phyloP scores from a whole-genome alignment of 2,797 vertebrate species.

The Notoglanidium macrostoma region DNA sequence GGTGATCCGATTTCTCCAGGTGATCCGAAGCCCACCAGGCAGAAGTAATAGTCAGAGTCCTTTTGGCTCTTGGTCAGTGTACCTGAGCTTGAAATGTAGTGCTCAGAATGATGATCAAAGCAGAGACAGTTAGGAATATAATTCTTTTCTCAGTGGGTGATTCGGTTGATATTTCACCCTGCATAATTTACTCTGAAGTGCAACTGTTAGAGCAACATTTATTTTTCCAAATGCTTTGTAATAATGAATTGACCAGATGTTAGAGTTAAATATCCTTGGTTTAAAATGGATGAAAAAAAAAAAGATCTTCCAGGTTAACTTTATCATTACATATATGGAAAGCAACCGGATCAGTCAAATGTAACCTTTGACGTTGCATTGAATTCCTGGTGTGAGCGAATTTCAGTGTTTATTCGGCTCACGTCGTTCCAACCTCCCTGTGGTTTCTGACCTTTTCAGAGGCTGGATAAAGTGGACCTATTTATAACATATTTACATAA shows the following conservation, averaged over 20 bases:
- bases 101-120: slow-evolving; percentile 3
- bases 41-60: neutral
- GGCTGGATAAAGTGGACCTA: neutral
- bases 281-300: slow-evolving; percentile 9
- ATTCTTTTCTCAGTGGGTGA: slow-evolving; percentile 20
- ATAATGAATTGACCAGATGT: slow-evolving; percentile 32
- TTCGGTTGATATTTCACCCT: slow-evolving; percentile 25
- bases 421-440: neutral
- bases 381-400: slow-evolving; percentile 27
- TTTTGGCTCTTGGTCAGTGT: neutral
- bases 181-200: slow-evolving; percentile 17
- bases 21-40: neutral
- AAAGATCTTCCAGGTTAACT: neutral
- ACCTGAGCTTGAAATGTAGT: slow-evolving; percentile 12
- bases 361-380: slow-evolving; percentile 30
- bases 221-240: slow-evolving; percentile 12
- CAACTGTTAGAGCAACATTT: slow-evolving; percentile 20
- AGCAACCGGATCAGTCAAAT: slow-evolving; percentile 10
- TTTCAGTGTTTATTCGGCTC: slow-evolving; percentile 29
- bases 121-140: slow-evolving; percentile 8
- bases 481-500: slow-evolving; percentile 10
- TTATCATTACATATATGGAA: slow-evolving; percentile 9
- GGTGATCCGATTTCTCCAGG: slow-evolving; percentile 1
- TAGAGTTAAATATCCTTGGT: slow-evolving; percentile 5
- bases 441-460: slow-evolving; percentile 10